phyloP scores from a whole-genome alignment of 2,113 vertebrate genomes.

The Felis catus region F.catus_Fca126_mat1.0 CM031413.1:126593001-126593500 shows the following conservation, averaged over 20 bases:
- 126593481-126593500: rapidly evolving
- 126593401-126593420: background rate
- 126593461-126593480: background rate
- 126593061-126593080: background rate
- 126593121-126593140: no score
- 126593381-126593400: background rate
- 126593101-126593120: no score
- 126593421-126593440: background rate
- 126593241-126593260: background rate
- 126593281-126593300: rapidly evolving
- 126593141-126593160: background rate
- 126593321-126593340: background rate
- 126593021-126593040: background rate
- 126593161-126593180: background rate
- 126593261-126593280: background rate
- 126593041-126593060: background rate
- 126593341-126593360: background rate
- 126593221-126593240: background rate
- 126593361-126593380: background rate
- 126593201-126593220: background rate
- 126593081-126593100: rapidly evolving
- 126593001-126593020: background rate
- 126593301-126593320: background rate
- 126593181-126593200: rapidly evolving
- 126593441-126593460: no score